These are phyloP conservation scores for Scotopteryx bipunctaria DNA, from an alignment of 2,888 invertebrate genomes.

Conservation along the genomic window DNA sequence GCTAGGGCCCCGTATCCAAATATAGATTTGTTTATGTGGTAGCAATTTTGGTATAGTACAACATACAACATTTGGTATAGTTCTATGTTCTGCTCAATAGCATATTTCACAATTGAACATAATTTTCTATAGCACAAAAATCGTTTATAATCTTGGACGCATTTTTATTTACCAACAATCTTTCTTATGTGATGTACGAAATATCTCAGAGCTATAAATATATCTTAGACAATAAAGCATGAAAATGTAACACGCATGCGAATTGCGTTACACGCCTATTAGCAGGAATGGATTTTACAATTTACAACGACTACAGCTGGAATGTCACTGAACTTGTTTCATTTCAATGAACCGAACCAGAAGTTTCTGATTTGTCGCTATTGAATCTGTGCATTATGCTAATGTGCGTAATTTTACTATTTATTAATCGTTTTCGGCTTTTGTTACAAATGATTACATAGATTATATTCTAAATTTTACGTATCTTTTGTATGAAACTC, in stretches of 20 bases:
- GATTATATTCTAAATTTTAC: not conserved
- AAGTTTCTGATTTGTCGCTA: conserved; percentile 39
- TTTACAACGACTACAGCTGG: conserved; percentile 35
- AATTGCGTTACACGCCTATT: conserved; percentile 22
- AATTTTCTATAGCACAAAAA: conserved; percentile 11
- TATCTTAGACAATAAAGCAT: not conserved
- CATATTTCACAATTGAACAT: conserved; percentile 16
- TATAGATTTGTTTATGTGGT: conserved; percentile 25
- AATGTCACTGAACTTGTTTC: conserved; percentile 43
- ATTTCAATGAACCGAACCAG: conserved; percentile 41
- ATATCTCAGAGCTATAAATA: not conserved
- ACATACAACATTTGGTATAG: too few relatives aligned
- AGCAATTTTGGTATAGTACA: conserved; percentile 18
- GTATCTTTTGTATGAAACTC: not conserved
- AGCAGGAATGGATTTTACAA: conserved; percentile 28
- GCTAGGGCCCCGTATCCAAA: conserved; percentile 12
- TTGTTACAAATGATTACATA: not conserved
- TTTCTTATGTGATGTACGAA: too few relatives aligned
- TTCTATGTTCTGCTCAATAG: conserved; percentile 12
- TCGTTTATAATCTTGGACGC: conserved; percentile 2
- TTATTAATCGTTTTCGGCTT: conserved; percentile 11
- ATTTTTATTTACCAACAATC: conserved; percentile 5
- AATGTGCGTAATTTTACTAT: conserved; percentile 33
- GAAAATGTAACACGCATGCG: conserved; percentile 2
- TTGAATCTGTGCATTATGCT: conserved; percentile 37